These are phyloP conservation scores for Eupithecia dodoneata DNA, from an alignment of 2,888 invertebrate species.

Conservation along the genomic window DNA sequence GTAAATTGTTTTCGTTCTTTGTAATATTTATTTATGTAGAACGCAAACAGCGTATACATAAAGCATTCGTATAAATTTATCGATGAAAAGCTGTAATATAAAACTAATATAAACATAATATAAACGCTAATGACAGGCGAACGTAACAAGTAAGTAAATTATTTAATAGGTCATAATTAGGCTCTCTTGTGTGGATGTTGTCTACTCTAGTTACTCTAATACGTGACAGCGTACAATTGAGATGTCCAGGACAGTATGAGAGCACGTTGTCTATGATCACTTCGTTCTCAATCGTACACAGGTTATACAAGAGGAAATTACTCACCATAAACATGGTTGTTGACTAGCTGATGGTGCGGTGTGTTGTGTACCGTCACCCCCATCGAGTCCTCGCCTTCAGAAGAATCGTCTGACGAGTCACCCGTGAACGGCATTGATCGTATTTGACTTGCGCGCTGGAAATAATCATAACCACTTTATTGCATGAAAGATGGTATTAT, in stretches of 20 bases:
- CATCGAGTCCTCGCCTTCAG: conserved; percentile 93
- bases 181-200: background rate
- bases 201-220: background rate
- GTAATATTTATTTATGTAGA: background rate
- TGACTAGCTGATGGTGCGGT: conserved; percentile 73
- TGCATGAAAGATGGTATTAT: too few species aligned
- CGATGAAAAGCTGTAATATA: background rate
- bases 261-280: background rate
- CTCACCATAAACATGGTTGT: conserved; percentile 66
- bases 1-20: background rate
- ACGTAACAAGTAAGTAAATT: background rate
- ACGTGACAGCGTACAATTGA: too few species aligned
- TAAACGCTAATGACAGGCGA: background rate
- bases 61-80: background rate
- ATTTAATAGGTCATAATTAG: background rate
- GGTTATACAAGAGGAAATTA: background rate
- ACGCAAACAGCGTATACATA: background rate
- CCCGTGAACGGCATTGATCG: conserved; percentile 98
- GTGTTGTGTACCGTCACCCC: conserved; percentile 81
- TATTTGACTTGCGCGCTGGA: conserved; percentile 95
- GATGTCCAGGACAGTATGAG: background rate
- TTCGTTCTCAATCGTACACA: background rate
- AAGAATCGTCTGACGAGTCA: conserved; percentile 97
- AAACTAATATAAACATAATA: too few species aligned
- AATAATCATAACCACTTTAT: background rate